A percentile compares a stretch with the other conserved stretches of the same genome.
phyloP scores from a whole-genome alignment of 1,140 invertebrate genomes.

The Drosophila nikananu region DNA sequence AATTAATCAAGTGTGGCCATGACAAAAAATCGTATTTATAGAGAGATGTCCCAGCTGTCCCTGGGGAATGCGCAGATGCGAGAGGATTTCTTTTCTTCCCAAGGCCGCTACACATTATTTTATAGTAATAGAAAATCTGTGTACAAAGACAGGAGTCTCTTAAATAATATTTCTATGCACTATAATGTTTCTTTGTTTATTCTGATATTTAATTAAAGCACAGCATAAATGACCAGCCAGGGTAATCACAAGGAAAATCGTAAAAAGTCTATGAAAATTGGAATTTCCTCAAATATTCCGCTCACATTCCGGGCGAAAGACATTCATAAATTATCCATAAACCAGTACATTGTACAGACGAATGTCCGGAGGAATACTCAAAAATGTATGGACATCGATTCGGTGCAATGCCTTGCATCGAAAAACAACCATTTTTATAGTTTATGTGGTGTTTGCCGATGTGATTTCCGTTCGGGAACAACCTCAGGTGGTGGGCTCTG shows the following conservation, averaged over 20 bases:
- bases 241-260: constrained; percentile 24
- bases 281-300: constrained; percentile 61
- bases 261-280: constrained; percentile 44
- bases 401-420: constrained; percentile 57
- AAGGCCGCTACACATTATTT: constrained; percentile 5
- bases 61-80: constrained; percentile 56
- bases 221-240: no score
- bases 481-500: constrained; percentile 73
- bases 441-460: constrained; percentile 77
- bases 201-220: neutral
- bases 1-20: constrained; percentile 83
- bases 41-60: constrained; percentile 42
- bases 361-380: constrained; percentile 28
- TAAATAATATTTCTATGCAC: neutral
- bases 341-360: constrained; percentile 29
- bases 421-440: constrained; percentile 68
- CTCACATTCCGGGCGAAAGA: constrained; percentile 67
- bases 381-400: constrained; percentile 75
- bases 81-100: neutral
- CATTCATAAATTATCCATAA: constrained; percentile 83
- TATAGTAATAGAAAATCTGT: neutral
- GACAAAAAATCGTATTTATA: constrained; percentile 22
- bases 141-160: neutral
- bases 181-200: neutral
- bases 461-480: constrained; percentile 79